Base-by-base conservation (phyloP, 2,113 vertebrate genomes). In the Neomonachus schauinslandi region DNA sequence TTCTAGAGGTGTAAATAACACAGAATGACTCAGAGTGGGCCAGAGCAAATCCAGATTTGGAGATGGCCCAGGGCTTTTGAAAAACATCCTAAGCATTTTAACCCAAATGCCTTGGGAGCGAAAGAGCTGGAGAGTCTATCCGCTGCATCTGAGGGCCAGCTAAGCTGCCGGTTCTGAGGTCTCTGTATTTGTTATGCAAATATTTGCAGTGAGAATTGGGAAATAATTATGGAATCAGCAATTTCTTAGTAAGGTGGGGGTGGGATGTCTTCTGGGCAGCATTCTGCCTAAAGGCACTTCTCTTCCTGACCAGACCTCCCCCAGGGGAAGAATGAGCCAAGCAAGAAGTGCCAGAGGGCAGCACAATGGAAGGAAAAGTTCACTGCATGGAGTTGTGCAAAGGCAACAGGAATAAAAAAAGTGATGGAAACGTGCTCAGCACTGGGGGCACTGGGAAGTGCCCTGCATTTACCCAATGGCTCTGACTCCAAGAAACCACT, bases 151-250 rank as follows among this genome's bases (percentile, higher is more conserved):
- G n/a, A 77, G 53, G 36, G 49, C 36, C 83, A 69, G 72, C 9
- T n/a, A 71, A 76, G 46, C 42, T 31, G 2, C 42, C 18, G 5
- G 63, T 65, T 79, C 76, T 89, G 82, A 91, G 89, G 46, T 79
- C 49, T 89, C 51, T 89, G 31, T 67, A 46, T 72, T 96, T 89
- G n/a, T 61, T 59, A n/a, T 90, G 84, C 24, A 19, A 92, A 82
- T 94, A 61, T 87, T 94, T 96, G n/a, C 57, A 46, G 72, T 86
- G 57, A 72, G 72, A 94, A 65, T 18, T 79, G 72, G 46, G 36
- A 69, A 96, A 79, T 92, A 79, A 53, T 72, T 77, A 72, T 5
- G 80, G 46, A 92, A 79, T 21, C 28, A 63, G 84, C 67, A 72
- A 79, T 89, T 94, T 76, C 57, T 92, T 53, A 91, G 77, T 51